Conservation (phyloP, 1,140 invertebrate species). For the Pteromalus puparum region DNA sequence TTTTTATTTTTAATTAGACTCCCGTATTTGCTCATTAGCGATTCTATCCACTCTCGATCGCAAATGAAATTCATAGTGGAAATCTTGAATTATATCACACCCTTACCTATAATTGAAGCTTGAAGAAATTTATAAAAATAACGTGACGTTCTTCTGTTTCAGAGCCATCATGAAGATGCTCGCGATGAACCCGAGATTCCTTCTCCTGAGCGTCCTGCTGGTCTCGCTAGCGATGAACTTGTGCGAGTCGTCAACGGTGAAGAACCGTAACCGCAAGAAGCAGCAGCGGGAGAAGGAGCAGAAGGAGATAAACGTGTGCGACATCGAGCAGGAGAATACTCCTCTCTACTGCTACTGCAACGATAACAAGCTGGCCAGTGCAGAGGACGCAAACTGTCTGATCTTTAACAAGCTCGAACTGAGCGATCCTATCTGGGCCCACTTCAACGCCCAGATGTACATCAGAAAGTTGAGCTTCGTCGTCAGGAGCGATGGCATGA, state of each 20-base stretch:
- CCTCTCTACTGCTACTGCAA: conserved; percentile 75
- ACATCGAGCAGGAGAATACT: conserved; percentile 64
- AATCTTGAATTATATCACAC: too few species aligned
- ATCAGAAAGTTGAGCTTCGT: conserved; percentile 82
- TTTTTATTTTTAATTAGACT: too few species aligned
- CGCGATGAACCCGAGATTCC: conserved; percentile 41
- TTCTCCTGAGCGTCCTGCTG: conserved; percentile 58
- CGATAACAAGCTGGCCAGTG: conserved; percentile 62
- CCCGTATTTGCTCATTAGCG: too few species aligned
- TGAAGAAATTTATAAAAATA: too few species aligned
- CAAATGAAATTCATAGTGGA: too few species aligned
- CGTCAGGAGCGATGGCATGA: conserved; percentile 79
- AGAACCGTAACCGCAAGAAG: conserved; percentile 62
- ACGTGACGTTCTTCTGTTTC: conserved; percentile 41
- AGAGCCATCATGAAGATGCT: conserved; percentile 59
- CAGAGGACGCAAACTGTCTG: conserved; percentile 77
- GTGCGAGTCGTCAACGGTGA: conserved; percentile 55
- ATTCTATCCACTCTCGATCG: too few species aligned
- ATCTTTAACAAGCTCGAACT: conserved; percentile 80
- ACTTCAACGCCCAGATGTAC: conserved; percentile 83
- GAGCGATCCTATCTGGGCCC: conserved; percentile 81
- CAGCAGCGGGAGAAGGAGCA: conserved; percentile 52
- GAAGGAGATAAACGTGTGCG: conserved; percentile 72
- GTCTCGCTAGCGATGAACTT: conserved; percentile 50
- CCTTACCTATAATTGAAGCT: too few species aligned